Conservation (phyloP, 2,113 vertebrate species). For the Spizaetus ornatus region DNA sequence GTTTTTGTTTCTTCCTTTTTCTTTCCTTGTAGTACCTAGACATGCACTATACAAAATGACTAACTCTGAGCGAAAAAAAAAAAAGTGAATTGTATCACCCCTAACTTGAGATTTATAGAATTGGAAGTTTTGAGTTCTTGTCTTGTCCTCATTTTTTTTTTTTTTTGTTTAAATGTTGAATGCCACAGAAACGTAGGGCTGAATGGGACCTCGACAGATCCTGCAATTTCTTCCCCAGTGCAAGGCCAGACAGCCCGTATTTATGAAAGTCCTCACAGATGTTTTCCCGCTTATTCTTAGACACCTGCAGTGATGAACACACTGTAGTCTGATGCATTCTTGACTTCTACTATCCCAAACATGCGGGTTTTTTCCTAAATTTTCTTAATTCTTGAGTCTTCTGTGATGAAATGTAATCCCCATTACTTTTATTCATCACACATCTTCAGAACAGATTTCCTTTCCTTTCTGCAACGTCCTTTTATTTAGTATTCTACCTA, state of each 20-base stretch:
- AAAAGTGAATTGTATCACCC: neutral
- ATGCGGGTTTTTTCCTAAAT: neutral
- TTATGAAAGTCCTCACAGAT: neutral
- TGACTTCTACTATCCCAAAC: neutral
- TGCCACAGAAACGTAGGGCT: neutral
- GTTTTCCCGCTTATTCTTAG: neutral
- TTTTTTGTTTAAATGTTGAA: neutral
- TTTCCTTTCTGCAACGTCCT: neutral
- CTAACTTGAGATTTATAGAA: neutral
- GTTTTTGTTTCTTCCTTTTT: neutral
- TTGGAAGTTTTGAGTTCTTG: neutral
- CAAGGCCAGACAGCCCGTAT: neutral
- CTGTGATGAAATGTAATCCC: neutral
- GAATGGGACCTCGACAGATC: neutral
- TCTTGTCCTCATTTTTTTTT: neutral
- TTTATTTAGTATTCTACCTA: neutral
- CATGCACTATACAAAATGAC: neutral
- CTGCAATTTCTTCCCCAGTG: neutral
- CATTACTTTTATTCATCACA: neutral
- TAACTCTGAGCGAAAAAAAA: neutral
- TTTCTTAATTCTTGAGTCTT: neutral
- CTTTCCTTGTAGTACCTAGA: neutral
- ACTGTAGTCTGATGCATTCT: neutral
- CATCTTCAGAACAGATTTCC: neutral
- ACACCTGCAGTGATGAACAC: neutral